These are phyloP conservation scores for Hyles lineata DNA, from an alignment of 2,888 invertebrate genomes.

Conservation along the genomic window DNA sequence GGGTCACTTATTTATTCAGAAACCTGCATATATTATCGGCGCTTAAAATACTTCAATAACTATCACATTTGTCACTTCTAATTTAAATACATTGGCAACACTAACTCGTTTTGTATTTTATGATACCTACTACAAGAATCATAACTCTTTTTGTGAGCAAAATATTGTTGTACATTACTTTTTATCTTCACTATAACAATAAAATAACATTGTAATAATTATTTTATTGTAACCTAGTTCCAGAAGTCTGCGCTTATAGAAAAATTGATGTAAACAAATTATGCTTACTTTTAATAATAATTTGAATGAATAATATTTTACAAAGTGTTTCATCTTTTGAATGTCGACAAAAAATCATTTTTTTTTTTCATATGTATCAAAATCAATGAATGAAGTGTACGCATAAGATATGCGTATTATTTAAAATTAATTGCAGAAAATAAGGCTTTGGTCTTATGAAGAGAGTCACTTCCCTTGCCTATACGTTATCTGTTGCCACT, in stretches of 20 bases:
- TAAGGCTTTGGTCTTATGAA: too few relatives aligned
- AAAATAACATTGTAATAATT: conserved; percentile 15
- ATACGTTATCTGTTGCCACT: too few relatives aligned
- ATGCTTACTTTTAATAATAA: too few relatives aligned
- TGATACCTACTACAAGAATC: background rate
- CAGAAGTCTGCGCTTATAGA: background rate
- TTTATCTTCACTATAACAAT: conserved; percentile 20
- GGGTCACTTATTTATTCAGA: conserved; percentile 24
- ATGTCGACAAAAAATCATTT: too few relatives aligned
- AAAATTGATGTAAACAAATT: background rate
- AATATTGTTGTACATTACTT: conserved; percentile 7
- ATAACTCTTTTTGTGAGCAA: background rate
- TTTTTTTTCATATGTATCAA: too few relatives aligned
- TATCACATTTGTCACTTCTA: background rate
- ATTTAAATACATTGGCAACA: background rate
- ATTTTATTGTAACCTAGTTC: conserved; percentile 8
- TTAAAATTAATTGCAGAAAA: too few relatives aligned
- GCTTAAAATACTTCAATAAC: background rate
- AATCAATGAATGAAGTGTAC: too few relatives aligned
- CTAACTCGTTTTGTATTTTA: background rate
- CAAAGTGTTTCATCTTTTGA: too few relatives aligned
- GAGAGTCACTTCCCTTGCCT: too few relatives aligned
- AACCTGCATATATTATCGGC: background rate
- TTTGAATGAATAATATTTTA: too few relatives aligned
- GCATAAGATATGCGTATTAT: too few relatives aligned